These are phyloP conservation scores for Sylvia atricapilla DNA, from an alignment of 2,113 vertebrate genomes.

Conservation along the genomic window DNA sequence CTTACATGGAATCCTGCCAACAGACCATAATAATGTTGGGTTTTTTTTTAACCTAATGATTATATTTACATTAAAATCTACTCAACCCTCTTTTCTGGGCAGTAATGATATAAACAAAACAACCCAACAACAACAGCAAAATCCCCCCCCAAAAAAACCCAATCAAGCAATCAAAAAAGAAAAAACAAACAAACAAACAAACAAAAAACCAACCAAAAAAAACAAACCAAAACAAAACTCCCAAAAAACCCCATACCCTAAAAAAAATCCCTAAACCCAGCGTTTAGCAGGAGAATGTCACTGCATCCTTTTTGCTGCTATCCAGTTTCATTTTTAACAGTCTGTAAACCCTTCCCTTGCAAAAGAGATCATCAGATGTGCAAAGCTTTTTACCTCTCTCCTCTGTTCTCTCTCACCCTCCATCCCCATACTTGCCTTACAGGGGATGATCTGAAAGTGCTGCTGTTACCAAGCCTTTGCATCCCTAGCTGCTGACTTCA, in stretches of 20 bases:
- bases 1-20: background rate
- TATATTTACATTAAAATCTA: background rate
- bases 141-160: background rate
- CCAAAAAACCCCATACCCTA: no score
- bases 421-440: background rate
- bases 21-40: background rate
- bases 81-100: background rate
- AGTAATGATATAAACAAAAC: background rate
- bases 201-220: no score
- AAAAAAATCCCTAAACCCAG: background rate
- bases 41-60: background rate
- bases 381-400: background rate
- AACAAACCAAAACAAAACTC: no score
- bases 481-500: background rate
- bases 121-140: background rate
- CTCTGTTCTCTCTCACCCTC: background rate
- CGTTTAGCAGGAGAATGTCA: background rate
- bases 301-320: background rate
- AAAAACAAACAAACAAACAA: no score
- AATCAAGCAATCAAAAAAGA: background rate
- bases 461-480: background rate
- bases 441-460: background rate
- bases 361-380: background rate
- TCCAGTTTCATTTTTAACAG: background rate
- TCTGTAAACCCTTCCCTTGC: background rate